These are phyloP conservation scores for Neogobius melanostomus DNA, from an alignment of 2,113 vertebrate species.

Conservation along the genomic window DNA sequence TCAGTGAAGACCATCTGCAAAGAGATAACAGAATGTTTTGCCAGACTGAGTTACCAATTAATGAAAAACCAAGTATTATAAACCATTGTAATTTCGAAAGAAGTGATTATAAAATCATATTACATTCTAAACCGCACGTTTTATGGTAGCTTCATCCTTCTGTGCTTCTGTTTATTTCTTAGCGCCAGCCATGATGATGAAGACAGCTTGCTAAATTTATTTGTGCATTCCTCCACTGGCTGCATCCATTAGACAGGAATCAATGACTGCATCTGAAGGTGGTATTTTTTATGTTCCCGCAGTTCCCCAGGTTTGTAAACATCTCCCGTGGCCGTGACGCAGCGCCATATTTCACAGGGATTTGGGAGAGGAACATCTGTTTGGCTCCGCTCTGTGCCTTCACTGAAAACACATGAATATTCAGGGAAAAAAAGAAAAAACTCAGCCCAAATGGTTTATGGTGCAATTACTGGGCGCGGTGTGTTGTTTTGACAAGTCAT, in stretches of 20 bases:
- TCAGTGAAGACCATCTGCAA: too few species aligned
- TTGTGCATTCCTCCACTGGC: constrained; percentile 31
- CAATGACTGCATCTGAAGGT: constrained; percentile 44
- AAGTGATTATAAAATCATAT: too few species aligned
- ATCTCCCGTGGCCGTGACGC: constrained; percentile 24
- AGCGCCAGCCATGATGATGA: constrained; percentile 17
- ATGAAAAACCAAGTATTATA: too few species aligned
- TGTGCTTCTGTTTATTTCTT: constrained; percentile 14
- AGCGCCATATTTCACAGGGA: constrained; percentile 37
- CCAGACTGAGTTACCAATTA: too few species aligned
- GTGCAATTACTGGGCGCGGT: constrained; percentile 28
- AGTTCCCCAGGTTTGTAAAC: constrained; percentile 47
- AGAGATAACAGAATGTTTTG: too few species aligned
- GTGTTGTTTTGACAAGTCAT: constrained; percentile 54
- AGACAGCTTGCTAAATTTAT: constrained; percentile 9
- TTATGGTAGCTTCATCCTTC: too few species aligned
- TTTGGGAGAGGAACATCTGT: constrained; percentile 46
- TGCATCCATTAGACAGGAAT: constrained; percentile 46
- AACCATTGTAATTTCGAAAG: too few species aligned
- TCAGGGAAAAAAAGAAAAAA: constrained; percentile 17
- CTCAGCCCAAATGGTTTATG: constrained; percentile 24
- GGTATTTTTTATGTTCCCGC: constrained; percentile 35
- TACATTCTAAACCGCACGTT: too few species aligned
- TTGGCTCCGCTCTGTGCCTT: constrained; percentile 28
- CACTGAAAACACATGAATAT: constrained; percentile 48